phyloP scores from a whole-genome alignment of 2,888 invertebrate species.

The Ethmia dodecea region DNA sequence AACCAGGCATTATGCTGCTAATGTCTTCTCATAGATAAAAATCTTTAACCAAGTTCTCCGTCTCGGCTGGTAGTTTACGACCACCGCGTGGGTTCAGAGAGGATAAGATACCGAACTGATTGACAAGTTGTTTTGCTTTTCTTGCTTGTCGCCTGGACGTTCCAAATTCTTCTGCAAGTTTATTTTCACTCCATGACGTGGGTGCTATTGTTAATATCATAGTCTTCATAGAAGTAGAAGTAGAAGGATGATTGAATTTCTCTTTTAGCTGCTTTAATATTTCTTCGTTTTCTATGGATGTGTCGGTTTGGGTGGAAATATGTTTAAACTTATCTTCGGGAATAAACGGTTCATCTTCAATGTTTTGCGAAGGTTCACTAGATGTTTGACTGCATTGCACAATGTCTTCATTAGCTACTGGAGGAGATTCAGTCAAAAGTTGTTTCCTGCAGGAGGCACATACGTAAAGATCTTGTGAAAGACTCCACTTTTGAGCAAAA shows the following conservation, averaged over 20 bases:
- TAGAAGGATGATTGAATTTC: slow-evolving; percentile 14
- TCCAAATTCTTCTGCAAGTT: slow-evolving; percentile 17
- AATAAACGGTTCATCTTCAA: slow-evolving; percentile 7
- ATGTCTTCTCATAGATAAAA: slow-evolving; percentile 5
- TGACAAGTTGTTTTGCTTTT: slow-evolving; percentile 20
- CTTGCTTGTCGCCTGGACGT: slow-evolving; percentile 22
- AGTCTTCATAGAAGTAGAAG: slow-evolving; percentile 12
- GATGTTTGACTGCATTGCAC: slow-evolving; percentile 6
- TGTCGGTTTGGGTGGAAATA: background rate
- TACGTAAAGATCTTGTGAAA: slow-evolving; percentile 7
- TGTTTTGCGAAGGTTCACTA: slow-evolving; percentile 1
- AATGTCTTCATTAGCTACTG: slow-evolving; percentile 7
- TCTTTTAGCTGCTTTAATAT: slow-evolving; percentile 14
- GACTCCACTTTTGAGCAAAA: slow-evolving; percentile 8
- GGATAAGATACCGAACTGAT: slow-evolving; percentile 19
- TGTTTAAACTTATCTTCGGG: slow-evolving; percentile 6
- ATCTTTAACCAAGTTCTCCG: background rate
- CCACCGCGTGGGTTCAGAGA: slow-evolving; percentile 20
- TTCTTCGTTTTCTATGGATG: slow-evolving; percentile 6
- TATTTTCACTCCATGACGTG: slow-evolving; percentile 19
- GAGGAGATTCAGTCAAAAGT: slow-evolving; percentile 3
- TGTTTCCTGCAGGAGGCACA: slow-evolving; percentile 12
- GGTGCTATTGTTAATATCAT: slow-evolving; percentile 19
- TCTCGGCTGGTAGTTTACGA: slow-evolving; percentile 16
- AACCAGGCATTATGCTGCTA: slow-evolving; percentile 7